These are phyloP conservation scores for Haplotaxodon microlepis DNA, from an alignment of 2,113 vertebrate genomes.

Conservation along the genomic window DNA sequence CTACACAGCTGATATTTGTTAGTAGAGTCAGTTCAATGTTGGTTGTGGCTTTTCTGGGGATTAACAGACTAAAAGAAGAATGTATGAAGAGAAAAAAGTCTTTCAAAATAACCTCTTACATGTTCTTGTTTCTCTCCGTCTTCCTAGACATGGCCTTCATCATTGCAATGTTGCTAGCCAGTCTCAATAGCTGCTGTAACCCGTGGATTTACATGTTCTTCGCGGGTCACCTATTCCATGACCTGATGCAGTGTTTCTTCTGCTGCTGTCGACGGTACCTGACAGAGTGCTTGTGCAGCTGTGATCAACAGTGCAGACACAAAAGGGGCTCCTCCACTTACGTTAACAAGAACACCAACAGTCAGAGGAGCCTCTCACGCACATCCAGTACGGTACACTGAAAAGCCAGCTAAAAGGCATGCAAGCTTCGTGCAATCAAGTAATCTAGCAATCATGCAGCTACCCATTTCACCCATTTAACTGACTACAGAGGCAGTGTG, in stretches of 20 bases:
- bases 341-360: slow-evolving; percentile 73
- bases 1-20: background rate
- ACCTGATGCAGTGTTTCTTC: slow-evolving; percentile 74
- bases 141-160: slow-evolving; percentile 80
- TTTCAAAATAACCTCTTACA: background rate
- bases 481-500: background rate
- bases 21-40: background rate
- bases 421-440: background rate
- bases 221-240: slow-evolving; percentile 84
- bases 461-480: background rate
- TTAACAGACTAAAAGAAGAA: background rate
- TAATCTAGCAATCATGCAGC: background rate
- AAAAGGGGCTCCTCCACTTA: slow-evolving; percentile 79
- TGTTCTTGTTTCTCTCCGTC: background rate
- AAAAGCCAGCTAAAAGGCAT: background rate
- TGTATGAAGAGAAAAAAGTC: background rate
- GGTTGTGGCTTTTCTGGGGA: background rate
- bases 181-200: slow-evolving; percentile 95
- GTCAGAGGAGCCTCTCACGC: slow-evolving; percentile 74
- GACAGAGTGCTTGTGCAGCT: slow-evolving; percentile 54
- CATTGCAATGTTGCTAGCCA: slow-evolving; percentile 89
- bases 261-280: slow-evolving; percentile 75
- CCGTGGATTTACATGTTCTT: slow-evolving; percentile 98
- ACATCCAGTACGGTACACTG: slow-evolving; percentile 42
- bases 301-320: slow-evolving; percentile 63